Base-by-base conservation (phyloP, 2,113 vertebrate genomes). In the Callospermophilus lateralis region DNA sequence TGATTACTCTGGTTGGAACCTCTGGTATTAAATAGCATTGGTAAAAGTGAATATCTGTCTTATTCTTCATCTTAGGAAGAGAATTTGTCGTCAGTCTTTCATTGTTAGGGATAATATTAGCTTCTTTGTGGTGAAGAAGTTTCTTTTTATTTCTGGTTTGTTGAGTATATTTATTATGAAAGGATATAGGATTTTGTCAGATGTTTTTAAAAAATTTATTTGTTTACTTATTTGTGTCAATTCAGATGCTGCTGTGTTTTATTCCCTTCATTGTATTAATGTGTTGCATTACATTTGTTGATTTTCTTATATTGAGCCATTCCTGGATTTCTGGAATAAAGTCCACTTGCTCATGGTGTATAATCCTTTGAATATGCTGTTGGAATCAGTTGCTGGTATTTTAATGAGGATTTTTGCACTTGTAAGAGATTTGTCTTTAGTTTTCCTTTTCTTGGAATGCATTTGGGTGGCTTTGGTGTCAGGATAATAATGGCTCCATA, bases 181-280 rank as follows among this genome's bases (percentile, higher is more conserved):
- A 76, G 32, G 55, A 37, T 86, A 48, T 48, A 85, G 24, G 10
- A 72, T 70, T 85, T 95, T 37, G 45, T 83, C 17, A 45, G 0
- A 51, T 63, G 26, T 6, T 94, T 53, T 51, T 53, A 5, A 53
- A 26, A 53, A 53, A 26, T 26, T 63, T 63, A 28, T 94, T 53
- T 51, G 63, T 67, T 28, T 45, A 45, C 45, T 45, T 39, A 53
- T 17, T 11, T 39, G 15, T 24, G 34, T 86, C 42, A 61, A 5
- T 79, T 22, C 26, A 91, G 73, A 63, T 91, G 67, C 28, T 95
- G 28, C 51, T 74, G n/a, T 89, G 19, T 73, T 93, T 67, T 78
- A 84, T 83, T 68, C 30, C 48, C 19, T 89, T 68, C 30, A 73
- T 92, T 93, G 1, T 81, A 28, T 83, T 76, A 68, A 70, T 83